A percentile compares a stretch with the other conserved stretches of the same genome.
Evolutionary conservation across 2,113 vertebrate species (phyloP).

Genomic region (Zeus faber): DNA sequence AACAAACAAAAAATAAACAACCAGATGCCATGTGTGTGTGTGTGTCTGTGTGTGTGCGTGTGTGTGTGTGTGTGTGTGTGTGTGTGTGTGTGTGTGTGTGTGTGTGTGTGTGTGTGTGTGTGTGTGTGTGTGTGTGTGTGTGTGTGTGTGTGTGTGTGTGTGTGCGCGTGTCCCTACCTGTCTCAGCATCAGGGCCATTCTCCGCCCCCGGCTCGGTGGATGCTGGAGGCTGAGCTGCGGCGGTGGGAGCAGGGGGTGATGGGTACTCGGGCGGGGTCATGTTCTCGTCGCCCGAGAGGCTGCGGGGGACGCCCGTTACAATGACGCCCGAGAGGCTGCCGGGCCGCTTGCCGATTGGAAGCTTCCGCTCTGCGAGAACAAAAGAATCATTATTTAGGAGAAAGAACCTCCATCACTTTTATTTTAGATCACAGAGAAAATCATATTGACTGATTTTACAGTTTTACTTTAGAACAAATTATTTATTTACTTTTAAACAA

Average conservation of each 20-base stretch:
- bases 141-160: neutral
- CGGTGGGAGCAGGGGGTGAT: constrained; percentile 78
- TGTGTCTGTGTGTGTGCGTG: neutral
- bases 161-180: constrained; percentile 49
- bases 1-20: neutral
- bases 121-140: too few species aligned
- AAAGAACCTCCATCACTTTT: too few species aligned
- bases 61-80: neutral
- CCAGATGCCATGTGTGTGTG: neutral
- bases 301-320: constrained; percentile 78
- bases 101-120: constrained; percentile 12
- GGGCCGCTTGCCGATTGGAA: constrained; percentile 78
- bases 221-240: constrained; percentile 73
- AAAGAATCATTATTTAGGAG: too few species aligned
- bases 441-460: too few species aligned
- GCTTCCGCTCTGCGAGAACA: constrained; percentile 78
- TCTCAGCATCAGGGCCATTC: constrained; percentile 74
- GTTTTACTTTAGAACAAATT: too few species aligned
- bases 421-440: too few species aligned
- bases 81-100: neutral
- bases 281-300: constrained; percentile 79
- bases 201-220: constrained; percentile 72
- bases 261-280: constrained; percentile 80
- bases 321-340: constrained; percentile 75
- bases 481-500: too few species aligned